Evolutionary conservation across 1,140 invertebrate genomes (phyloP), one percentile per base, ranked within the genome.

Genomic region (Neotoxoptera formosana): DNA sequence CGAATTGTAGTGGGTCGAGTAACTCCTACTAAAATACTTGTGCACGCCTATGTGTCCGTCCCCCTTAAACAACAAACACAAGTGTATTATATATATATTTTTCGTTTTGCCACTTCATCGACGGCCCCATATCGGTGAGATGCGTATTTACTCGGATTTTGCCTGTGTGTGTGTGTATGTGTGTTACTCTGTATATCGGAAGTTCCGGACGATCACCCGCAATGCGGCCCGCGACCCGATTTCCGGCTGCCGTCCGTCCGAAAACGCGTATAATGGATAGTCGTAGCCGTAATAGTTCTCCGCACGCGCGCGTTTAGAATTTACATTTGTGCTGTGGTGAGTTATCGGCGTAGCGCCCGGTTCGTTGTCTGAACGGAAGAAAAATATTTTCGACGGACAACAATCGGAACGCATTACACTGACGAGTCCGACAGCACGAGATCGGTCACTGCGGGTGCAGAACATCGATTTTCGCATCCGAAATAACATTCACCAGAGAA

Each of bases 211-310:
- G 45, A 87, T 87, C 86, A 47, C 47, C 47, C 47, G 86, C 86
- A 87, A 87, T 87, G 86, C 86, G 47, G 86, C 86, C 86, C 25
- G 17, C 30, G 86, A 48, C 45, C 86, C 86, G 86, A 87, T 87
- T 87, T 87, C 86, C 86, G 86, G 45, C 47, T 17, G 30, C 30
- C 45, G 86, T 9, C 45, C 86, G 30, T 86, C 11, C 45, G 84
- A 87, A 87, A 48, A 87, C 86, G 30, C 45, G 47, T 14, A 23
- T 41, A 41, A 41, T 41, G 51, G 51, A 76, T 87, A 87, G 48
- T 51, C 47, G 47, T 41, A 41, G 41, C 41, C 4, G 41, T 41
- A 41, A 87, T 87, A 47, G 47, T 51, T 87, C n/a, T 21, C 41
- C 45, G 45, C 14, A 25, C 41, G 83, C 23, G 11, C 41, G 14